Conservation (phyloP, 2,113 vertebrate genomes). For the Ammodramus savannarum region DNA sequence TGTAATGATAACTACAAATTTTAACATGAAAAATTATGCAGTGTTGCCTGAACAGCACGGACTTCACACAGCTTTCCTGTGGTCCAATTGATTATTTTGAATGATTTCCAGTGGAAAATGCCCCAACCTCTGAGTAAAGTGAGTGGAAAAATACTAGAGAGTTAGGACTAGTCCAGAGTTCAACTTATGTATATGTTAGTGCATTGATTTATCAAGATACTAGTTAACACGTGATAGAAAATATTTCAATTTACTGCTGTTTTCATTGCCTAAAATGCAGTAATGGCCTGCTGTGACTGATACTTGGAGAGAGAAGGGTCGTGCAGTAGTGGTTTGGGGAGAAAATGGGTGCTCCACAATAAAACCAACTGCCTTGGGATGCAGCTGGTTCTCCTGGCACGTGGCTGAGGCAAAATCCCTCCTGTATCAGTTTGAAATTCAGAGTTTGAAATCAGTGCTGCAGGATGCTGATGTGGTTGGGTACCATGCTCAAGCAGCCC, state of each 20-base stretch:
- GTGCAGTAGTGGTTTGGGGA: not conserved
- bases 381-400: rapidly evolving
- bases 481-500: too few species aligned
- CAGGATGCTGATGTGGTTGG: not conserved
- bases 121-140: not conserved
- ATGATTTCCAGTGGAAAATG: not conserved
- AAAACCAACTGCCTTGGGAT: not conserved
- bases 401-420: not conserved
- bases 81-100: not conserved
- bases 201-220: not conserved
- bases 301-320: not conserved
- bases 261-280: not conserved
- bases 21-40: slow-evolving; percentile 13
- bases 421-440: not conserved
- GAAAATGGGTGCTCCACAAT: not conserved
- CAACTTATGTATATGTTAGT: not conserved
- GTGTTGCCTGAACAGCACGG: not conserved
- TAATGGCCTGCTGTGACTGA: not conserved
- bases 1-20: not conserved
- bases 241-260: not conserved
- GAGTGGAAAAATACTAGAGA: not conserved
- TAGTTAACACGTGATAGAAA: not conserved
- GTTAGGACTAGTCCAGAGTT: not conserved
- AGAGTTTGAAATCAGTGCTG: not conserved
- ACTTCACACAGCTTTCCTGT: not conserved